These are phyloP conservation scores for Serranus cabrilla DNA, from an alignment of 2,797 vertebrate species.

Conservation along the genomic window DNA sequence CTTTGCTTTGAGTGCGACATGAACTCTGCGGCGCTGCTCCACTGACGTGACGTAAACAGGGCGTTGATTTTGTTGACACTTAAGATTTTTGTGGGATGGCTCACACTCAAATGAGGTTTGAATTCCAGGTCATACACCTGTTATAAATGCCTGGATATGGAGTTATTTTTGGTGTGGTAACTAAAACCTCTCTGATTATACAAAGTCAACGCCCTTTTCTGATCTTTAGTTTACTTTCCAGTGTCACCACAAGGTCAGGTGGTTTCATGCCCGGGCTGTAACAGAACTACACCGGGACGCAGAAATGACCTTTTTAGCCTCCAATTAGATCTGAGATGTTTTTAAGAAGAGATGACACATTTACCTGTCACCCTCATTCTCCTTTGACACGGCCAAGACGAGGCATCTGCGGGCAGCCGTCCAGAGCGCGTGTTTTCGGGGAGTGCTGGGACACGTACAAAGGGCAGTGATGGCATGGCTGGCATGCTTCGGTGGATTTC, in stretches of 20 bases:
- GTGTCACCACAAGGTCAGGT: background rate
- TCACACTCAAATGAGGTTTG: conserved; percentile 13
- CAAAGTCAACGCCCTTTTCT: conserved; percentile 22
- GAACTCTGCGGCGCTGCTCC: background rate
- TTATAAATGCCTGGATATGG: conserved; percentile 28
- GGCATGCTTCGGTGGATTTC: conserved; percentile 69
- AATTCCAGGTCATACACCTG: conserved; percentile 42
- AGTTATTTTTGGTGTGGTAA: conserved; percentile 40
- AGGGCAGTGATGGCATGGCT: conserved; percentile 67
- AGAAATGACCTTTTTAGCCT: background rate
- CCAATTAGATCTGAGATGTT: background rate
- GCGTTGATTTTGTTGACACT: conserved; percentile 34
- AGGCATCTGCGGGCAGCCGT: conserved; percentile 38
- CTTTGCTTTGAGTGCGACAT: background rate
- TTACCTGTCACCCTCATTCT: conserved; percentile 55
- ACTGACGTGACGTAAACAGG: background rate
- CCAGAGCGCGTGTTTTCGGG: conserved; percentile 33
- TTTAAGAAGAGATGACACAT: conserved; percentile 25
- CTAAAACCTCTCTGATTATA: conserved; percentile 16
- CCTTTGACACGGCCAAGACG: conserved; percentile 5
- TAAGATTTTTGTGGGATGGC: conserved; percentile 38
- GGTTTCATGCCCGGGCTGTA: background rate
- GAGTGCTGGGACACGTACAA: conserved; percentile 65
- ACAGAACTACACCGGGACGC: background rate
- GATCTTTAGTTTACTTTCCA: conserved; percentile 48